Evolutionary conservation across 2,797 vertebrate genomes (phyloP), one percentile per base, ranked within the genome.

Genomic region (Gymnopithys bicolor): DNA sequence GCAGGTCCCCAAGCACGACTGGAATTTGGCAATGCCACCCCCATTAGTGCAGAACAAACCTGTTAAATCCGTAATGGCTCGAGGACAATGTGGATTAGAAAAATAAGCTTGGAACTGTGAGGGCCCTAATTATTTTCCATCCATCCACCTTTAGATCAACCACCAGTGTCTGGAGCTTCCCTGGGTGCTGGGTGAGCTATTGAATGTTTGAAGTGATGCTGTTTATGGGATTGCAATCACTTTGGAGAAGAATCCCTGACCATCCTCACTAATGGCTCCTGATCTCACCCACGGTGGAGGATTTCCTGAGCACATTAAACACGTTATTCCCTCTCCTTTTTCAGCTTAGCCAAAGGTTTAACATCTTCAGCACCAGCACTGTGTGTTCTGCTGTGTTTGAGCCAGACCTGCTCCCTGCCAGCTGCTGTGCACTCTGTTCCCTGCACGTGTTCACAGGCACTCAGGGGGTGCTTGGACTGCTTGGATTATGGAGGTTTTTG

Each of bases 301-400:
- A 80, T 94, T 95, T 97, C 94, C 87, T 85, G 84, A 90, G 90
- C 77, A 32, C 58, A 84, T 89, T 77, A 70, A 82, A 91, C 82
- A 35, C 67, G 32, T 95, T 83, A 84, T 64, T 93, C 90, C 89
- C 92, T 68, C 71, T 84, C 93, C 84, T 84, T 93, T 92, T 95
- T 56, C 45, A 92, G 71, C 70, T 87, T 48, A 22, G 89, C 92
- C 90, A 74, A 90, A 82, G 75, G 23, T 89, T 87, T 92, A 80
- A 87, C 11, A 51, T 83, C 56, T 85, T 25, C 68, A 52, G 59
- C 68, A 2, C 5, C n/a, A 93, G 86, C 62, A 10, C 48, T 15
- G 68, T 32, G 32, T 78, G 48, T 63, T 49, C 35, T 28, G 43
- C 74, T 83, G 55, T 30, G 4, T 87, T 85, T 92, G 84, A 77